Evolutionary conservation across 2,113 vertebrate genomes (phyloP).

Genomic region (Megaceryle torquata): DNA sequence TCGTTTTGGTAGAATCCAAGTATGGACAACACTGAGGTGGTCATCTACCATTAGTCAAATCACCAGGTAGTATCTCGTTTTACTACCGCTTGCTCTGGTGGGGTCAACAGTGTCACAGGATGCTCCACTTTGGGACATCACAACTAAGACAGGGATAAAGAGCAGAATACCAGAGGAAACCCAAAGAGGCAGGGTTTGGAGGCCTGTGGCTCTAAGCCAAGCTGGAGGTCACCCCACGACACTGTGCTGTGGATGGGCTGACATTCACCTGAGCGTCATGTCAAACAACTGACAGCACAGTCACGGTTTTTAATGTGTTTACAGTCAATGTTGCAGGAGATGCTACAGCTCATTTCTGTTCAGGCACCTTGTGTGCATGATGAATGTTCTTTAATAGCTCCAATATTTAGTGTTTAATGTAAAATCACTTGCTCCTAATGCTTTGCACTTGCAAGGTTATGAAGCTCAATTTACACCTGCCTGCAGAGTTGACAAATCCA

Average conservation of each 20-base stretch:
- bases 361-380: constrained; percentile 17
- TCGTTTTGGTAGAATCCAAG: neutral
- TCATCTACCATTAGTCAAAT: neutral
- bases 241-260: neutral
- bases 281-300: neutral
- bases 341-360: constrained; percentile 49
- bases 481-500: neutral
- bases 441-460: constrained; percentile 6
- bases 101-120: neutral
- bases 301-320: neutral
- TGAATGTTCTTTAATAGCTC: constrained; percentile 52
- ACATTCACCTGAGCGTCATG: accelerated
- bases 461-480: neutral
- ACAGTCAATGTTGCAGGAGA: constrained; percentile 1
- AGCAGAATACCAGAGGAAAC: neutral
- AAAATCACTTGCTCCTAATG: constrained; percentile 35
- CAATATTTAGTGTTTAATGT: constrained; percentile 56
- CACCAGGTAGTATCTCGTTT: neutral
- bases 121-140: neutral
- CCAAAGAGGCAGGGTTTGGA: neutral
- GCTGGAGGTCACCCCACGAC: neutral
- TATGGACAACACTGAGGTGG: no score
- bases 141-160: neutral
- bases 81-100: neutral
- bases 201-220: neutral